phyloP scores from a whole-genome alignment of 2,113 vertebrate species.

The Paralichthys olivaceus region DNA sequence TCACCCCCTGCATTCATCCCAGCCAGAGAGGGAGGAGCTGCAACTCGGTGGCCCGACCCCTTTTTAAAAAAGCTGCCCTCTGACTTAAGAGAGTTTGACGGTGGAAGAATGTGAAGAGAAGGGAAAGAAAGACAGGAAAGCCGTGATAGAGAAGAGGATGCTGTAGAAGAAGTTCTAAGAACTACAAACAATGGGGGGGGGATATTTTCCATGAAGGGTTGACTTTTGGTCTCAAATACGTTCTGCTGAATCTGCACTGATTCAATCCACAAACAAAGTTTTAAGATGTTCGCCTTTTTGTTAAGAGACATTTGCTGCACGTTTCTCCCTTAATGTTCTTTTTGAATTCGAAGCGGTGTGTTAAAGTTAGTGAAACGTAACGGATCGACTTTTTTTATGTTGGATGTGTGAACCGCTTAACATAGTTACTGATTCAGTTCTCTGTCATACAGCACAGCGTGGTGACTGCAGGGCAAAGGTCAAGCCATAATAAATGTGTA shows the following conservation, averaged over 20 bases:
- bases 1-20: conserved; percentile 59
- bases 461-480: conserved; percentile 60
- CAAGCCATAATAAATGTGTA: conserved; percentile 64
- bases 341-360: not conserved
- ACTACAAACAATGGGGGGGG: conserved; percentile 30
- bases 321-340: not conserved
- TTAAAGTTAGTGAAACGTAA: not conserved
- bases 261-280: conserved; percentile 3
- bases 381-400: not conserved
- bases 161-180: conserved; percentile 51
- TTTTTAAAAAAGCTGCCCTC: conserved; percentile 9
- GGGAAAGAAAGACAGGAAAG: conserved; percentile 57
- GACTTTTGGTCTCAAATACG: not conserved
- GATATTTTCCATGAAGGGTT: conserved; percentile 28
- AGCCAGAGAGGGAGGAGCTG: conserved; percentile 60
- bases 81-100: conserved; percentile 31
- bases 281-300: not conserved
- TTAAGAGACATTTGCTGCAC: not conserved
- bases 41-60: conserved; percentile 34
- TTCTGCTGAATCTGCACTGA: not conserved
- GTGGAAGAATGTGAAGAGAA: conserved; percentile 49
- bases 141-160: conserved; percentile 51
- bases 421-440: conserved; percentile 60
- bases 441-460: conserved; percentile 29
- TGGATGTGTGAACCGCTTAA: not conserved